Evolutionary conservation across 2,888 invertebrate genomes (phyloP).

Genomic region (Watsonalla binaria): DNA sequence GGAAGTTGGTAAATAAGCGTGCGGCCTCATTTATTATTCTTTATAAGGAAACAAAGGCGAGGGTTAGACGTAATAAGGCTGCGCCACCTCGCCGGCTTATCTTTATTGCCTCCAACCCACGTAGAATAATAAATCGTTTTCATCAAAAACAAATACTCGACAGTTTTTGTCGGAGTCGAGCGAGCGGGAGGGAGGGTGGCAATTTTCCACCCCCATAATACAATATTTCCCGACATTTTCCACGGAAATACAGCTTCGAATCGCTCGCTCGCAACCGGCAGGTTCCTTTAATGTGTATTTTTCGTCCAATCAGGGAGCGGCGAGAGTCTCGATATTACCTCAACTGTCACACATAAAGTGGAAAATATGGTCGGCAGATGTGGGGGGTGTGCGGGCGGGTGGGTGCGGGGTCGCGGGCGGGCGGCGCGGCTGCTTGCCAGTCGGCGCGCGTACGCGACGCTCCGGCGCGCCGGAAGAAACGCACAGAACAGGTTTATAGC

Average conservation of each 20-base stretch:
- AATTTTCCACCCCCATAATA: slow-evolving; percentile 79
- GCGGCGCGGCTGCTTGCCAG: slow-evolving; percentile 53
- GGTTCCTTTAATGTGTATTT: slow-evolving; percentile 80
- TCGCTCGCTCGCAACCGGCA: slow-evolving; percentile 76
- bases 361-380: slow-evolving; percentile 80
- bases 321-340: slow-evolving; percentile 80
- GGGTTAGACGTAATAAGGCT: slow-evolving; percentile 80
- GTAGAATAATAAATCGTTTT: slow-evolving; percentile 80
- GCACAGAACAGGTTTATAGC: slow-evolving; percentile 78
- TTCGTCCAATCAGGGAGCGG: slow-evolving; percentile 80
- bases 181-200: slow-evolving; percentile 75
- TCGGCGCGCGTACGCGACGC: slow-evolving; percentile 74
- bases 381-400: slow-evolving; percentile 50
- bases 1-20: slow-evolving; percentile 76
- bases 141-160: slow-evolving; percentile 80
- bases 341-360: slow-evolving; percentile 81
- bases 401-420: slow-evolving; percentile 26
- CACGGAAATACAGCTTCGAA: slow-evolving; percentile 79
- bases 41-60: slow-evolving; percentile 80
- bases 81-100: slow-evolving; percentile 79
- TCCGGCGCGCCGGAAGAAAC: slow-evolving; percentile 74
- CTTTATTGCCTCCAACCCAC: slow-evolving; percentile 80
- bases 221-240: slow-evolving; percentile 80
- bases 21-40: slow-evolving; percentile 79
- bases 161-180: slow-evolving; percentile 79